Evolutionary conservation across 2,113 vertebrate genomes (phyloP).

Genomic region (Ophiodon elongatus): DNA sequence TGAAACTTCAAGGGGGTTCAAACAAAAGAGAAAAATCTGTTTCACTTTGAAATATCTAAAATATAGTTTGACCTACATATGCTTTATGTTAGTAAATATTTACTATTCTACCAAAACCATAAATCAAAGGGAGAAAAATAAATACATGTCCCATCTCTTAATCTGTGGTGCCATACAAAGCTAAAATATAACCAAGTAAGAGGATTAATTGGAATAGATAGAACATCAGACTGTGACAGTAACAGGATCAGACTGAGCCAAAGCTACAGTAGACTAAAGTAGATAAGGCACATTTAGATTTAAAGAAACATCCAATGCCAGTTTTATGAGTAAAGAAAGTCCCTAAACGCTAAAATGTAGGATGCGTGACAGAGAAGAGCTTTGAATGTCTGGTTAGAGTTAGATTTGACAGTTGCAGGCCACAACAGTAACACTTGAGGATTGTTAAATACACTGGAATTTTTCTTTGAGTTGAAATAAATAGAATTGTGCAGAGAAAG

Average conservation of each 20-base stretch:
- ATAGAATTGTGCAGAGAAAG: slow-evolving; percentile 33
- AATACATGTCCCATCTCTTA: slow-evolving; percentile 25
- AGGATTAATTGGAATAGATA: slow-evolving; percentile 59
- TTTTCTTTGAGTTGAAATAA: slow-evolving; percentile 53
- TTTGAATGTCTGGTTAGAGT: slow-evolving; percentile 15
- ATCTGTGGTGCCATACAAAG: slow-evolving; percentile 44
- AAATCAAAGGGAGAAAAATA: slow-evolving; percentile 24
- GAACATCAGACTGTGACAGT: slow-evolving; percentile 37
- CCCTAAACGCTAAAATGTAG: background rate
- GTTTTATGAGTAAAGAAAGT: background rate
- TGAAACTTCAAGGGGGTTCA: background rate
- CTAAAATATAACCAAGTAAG: slow-evolving; percentile 52
- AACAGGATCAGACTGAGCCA: slow-evolving; percentile 32
- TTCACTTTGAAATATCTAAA: background rate
- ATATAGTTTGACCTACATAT: slow-evolving; percentile 12
- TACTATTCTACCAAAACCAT: slow-evolving; percentile 2
- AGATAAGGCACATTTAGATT: slow-evolving; percentile 28
- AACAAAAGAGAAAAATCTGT: background rate
- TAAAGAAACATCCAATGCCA: slow-evolving; percentile 6
- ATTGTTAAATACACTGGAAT: slow-evolving; percentile 35
- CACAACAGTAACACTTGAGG: slow-evolving; percentile 7
- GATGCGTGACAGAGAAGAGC: slow-evolving; percentile 10
- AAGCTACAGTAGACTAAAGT: background rate
- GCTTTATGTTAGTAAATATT: slow-evolving; percentile 10
- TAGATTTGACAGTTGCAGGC: slow-evolving; percentile 2